phyloP scores from a whole-genome alignment of 2,888 invertebrate genomes.

The Argyresthia goedartella region DNA sequence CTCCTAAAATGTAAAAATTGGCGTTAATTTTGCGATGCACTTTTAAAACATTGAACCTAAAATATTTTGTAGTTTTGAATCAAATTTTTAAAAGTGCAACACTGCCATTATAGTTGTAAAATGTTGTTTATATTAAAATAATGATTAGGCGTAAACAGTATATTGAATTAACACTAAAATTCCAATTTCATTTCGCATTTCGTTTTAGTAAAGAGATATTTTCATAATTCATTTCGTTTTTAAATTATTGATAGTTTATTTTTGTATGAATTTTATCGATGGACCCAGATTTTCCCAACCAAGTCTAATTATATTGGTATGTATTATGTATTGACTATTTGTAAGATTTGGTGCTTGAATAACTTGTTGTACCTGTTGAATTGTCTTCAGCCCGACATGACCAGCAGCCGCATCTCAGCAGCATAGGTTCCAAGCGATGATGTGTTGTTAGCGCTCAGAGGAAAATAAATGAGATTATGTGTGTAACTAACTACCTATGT shows the following conservation, averaged over 20 bases:
- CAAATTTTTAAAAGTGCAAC: too few species aligned
- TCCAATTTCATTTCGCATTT: conserved; percentile 43
- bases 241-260: conserved; percentile 12
- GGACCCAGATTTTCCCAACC: conserved; percentile 43
- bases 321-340: conserved; percentile 13
- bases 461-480: not conserved
- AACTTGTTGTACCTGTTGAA: conserved; percentile 2
- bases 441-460: too few species aligned
- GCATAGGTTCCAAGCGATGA: too few species aligned
- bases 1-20: conserved; percentile 53
- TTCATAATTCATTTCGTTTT: conserved; percentile 9
- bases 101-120: conserved; percentile 36
- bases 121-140: conserved; percentile 65
- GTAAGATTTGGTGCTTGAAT: conserved; percentile 11
- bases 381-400: not conserved
- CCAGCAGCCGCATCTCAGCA: not conserved
- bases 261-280: conserved; percentile 16
- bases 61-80: too few species aligned
- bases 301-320: not conserved
- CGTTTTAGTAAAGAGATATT: conserved; percentile 32
- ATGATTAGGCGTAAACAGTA: conserved; percentile 54
- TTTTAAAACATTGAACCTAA: too few species aligned
- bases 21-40: too few species aligned
- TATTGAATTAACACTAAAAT: conserved; percentile 45
- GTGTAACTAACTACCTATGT: not conserved